Percentiles rank a stretch among this genome's conserved stretches.
Evolutionary conservation across 2,888 invertebrate species (phyloP).

Genomic region (Scaptomyza flava): DNA sequence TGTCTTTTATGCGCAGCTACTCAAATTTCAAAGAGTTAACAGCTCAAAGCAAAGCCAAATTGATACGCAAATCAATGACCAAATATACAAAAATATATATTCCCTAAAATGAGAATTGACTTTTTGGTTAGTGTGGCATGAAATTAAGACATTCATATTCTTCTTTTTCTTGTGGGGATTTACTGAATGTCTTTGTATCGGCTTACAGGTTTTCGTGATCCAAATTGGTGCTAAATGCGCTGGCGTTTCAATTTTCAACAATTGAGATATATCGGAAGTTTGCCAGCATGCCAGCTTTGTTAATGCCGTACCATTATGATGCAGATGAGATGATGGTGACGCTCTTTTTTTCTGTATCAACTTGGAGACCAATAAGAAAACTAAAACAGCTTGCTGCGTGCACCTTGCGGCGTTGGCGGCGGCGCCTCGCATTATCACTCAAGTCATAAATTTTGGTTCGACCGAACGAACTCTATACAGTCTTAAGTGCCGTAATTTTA

Average conservation of each 20-base stretch:
- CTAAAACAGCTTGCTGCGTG: constrained; percentile 29
- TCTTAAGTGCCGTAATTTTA: constrained; percentile 69
- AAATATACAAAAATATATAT: constrained; percentile 13
- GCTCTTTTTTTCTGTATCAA: not conserved
- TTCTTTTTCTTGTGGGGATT: constrained; percentile 20
- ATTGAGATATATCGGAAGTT: constrained; percentile 82
- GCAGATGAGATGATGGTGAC: constrained; percentile 41
- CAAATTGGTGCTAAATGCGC: constrained; percentile 72
- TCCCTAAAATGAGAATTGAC: not conserved
- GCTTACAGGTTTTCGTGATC: constrained; percentile 69
- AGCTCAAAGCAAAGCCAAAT: constrained; percentile 43
- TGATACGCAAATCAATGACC: constrained; percentile 54
- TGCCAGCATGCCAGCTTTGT: constrained; percentile 47
- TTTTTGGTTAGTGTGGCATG: constrained; percentile 37
- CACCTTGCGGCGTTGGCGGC: constrained; percentile 71
- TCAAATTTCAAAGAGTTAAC: constrained; percentile 74
- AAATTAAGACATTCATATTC: constrained; percentile 71
- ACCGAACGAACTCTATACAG: constrained; percentile 6
- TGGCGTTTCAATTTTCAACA: constrained; percentile 77
- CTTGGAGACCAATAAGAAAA: not conserved
- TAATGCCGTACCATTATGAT: constrained; percentile 45
- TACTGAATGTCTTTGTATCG: constrained; percentile 54
- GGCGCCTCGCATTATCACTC: constrained; percentile 80
- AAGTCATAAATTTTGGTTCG: constrained; percentile 73
- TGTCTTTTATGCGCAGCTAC: constrained; percentile 33